Evolutionary conservation across 1,140 invertebrate species (phyloP), one percentile per base, ranked within the genome.

Genomic region (Lordiphosa mommai): DNA sequence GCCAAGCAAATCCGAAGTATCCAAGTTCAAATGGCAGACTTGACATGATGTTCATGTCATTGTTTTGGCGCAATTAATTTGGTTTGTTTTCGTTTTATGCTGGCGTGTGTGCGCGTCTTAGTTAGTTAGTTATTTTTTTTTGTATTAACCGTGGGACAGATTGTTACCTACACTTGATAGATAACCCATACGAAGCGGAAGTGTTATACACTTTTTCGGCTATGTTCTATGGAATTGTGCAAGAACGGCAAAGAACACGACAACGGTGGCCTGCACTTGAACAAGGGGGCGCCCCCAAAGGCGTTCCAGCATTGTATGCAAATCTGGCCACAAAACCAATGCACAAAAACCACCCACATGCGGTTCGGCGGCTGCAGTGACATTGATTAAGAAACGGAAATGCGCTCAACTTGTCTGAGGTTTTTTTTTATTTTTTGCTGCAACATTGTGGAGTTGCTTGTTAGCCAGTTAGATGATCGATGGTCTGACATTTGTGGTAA

Each of bases 301-400:
- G 36, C 23, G 20, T 27, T 7, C 6, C 32, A 49, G 57, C 71
- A 82, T 82, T 82, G 77, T 82, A 77, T 82, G 77, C 77, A 77
- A 82, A 82, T 82, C 36, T n/a, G 2, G 10, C 34, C 56, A 30
- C 14, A 16, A 20, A 61, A 55, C 44, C 55, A 59, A 51, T 67
- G 66, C 71, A 71, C 71, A 72, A 76, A 82, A 71, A 73, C 77
- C 57, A 67, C 50, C 59, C 69, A 63, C 70, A 73, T 50, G 51
- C 27, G 40, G 58, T 68, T 59, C n/a, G 33, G 52, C 50, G 50
- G 52, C 77, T 72, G 68, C 68, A 77, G 48, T 84, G 77, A 82
- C 77, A 82, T 82, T 82, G 77, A 59, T 68, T 72, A 56, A 76
- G 72, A 77, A 82, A 82, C 77, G 77, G 77, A 82, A 84, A 82